Evolutionary conservation across 1,140 invertebrate species (phyloP).

Genomic region (Capitella teleta): DNA sequence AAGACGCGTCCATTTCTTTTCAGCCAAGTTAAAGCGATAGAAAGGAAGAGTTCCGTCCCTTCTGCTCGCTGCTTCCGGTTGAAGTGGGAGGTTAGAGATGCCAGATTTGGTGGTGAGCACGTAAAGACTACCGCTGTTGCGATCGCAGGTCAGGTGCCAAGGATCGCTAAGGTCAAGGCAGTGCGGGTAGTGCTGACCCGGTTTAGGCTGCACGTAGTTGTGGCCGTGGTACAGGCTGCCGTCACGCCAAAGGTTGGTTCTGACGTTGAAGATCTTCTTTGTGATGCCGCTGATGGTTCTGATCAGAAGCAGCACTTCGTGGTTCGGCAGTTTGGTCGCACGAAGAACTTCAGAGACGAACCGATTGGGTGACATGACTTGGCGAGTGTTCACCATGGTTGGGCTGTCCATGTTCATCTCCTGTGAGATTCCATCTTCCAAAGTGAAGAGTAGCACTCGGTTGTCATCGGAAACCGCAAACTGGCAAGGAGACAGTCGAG

Average conservation of each 20-base stretch:
- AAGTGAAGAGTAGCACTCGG: background rate
- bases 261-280: constrained; percentile 5
- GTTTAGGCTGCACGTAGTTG: background rate
- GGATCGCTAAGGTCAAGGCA: background rate
- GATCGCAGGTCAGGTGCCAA: constrained; percentile 2
- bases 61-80: background rate
- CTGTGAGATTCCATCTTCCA: constrained; percentile 9
- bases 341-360: constrained; percentile 1
- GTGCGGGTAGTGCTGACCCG: background rate
- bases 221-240: constrained; percentile 1
- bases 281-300: constrained; percentile 5
- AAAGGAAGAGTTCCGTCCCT: constrained; percentile 4
- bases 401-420: constrained; percentile 1
- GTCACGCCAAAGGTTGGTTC: constrained; percentile 10
- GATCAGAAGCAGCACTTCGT: constrained; percentile 4
- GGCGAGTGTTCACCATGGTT: background rate
- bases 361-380: constrained; percentile 8
- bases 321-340: constrained; percentile 5
- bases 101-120: background rate
- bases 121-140: background rate
- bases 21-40: background rate
- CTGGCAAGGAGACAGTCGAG: background rate
- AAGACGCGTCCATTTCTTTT: constrained; percentile 1
- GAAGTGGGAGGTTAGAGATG: background rate
- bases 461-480: constrained; percentile 5